These are phyloP conservation scores for Hemiprocne comata DNA, from an alignment of 2,113 vertebrate species.

Conservation along the genomic window DNA sequence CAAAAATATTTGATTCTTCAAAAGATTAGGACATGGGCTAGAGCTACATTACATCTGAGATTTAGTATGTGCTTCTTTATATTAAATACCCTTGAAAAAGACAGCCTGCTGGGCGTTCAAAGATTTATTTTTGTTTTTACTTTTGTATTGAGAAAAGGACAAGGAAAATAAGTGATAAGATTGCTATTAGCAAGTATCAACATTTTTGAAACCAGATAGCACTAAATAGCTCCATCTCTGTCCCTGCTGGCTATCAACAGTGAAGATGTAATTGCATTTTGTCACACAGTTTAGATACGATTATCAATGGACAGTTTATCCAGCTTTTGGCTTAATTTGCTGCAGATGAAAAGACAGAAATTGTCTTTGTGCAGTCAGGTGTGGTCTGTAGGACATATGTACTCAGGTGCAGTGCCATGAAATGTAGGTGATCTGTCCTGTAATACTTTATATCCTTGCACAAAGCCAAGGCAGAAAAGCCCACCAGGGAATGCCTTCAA, in stretches of 20 bases:
- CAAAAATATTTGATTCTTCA: slow-evolving; percentile 33
- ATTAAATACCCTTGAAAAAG: neutral
- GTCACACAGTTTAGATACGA: neutral
- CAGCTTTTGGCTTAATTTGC: neutral
- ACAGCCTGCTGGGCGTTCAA: neutral
- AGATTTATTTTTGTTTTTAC: neutral
- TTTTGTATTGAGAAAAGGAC: neutral
- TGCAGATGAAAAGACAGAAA: neutral
- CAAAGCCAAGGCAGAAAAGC: neutral
- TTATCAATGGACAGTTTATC: neutral
- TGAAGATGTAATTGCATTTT: neutral
- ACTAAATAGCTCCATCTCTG: neutral
- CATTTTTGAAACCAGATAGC: neutral
- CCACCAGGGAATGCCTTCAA: neutral
- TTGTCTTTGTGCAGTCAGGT: neutral
- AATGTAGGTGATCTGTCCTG: neutral
- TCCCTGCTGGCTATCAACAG: neutral
- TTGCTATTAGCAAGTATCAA: neutral
- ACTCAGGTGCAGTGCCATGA: neutral
- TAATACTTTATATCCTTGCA: neutral
- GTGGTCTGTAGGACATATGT: neutral
- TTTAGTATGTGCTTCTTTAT: neutral
- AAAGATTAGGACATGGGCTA: neutral
- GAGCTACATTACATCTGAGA: neutral
- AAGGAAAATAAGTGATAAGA: neutral